Conservation (phyloP, 1,140 invertebrate species). For the Mamestra configurata region DNA sequence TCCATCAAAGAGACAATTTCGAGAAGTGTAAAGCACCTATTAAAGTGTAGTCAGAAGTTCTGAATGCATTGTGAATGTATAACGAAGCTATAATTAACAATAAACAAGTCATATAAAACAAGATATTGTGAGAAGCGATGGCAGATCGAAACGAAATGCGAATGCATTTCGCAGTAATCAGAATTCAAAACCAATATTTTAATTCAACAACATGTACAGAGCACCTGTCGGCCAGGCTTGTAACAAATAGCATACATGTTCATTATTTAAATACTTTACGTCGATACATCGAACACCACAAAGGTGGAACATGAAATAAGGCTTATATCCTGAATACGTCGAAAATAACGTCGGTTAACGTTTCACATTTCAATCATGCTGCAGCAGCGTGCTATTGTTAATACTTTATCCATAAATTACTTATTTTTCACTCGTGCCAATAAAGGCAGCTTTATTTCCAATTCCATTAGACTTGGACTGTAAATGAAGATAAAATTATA, state of each 20-base stretch:
- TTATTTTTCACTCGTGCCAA: constrained; percentile 29
- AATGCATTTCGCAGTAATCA: constrained; percentile 19
- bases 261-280: constrained; percentile 48
- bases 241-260: constrained; percentile 42
- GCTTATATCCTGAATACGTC: constrained; percentile 34
- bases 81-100: constrained; percentile 23
- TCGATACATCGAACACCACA: constrained; percentile 44
- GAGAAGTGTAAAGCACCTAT: neutral
- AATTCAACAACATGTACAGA: constrained; percentile 35
- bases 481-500: constrained; percentile 30
- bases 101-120: constrained; percentile 27
- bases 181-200: constrained; percentile 49
- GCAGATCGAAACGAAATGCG: constrained; percentile 16
- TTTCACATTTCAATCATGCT: constrained; percentile 47
- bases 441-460: constrained; percentile 35
- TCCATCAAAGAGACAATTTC: constrained; percentile 30
- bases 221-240: constrained; percentile 36
- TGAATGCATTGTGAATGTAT: neutral
- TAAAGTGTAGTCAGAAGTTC: neutral
- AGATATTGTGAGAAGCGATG: neutral
- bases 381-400: constrained; percentile 35
- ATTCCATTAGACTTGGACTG: constrained; percentile 33
- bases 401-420: constrained; percentile 50
- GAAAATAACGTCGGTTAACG: constrained; percentile 32
- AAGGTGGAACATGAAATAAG: constrained; percentile 46